Conservation (phyloP, 2,797 vertebrate species). For the Pogoniulus pusillus region DNA sequence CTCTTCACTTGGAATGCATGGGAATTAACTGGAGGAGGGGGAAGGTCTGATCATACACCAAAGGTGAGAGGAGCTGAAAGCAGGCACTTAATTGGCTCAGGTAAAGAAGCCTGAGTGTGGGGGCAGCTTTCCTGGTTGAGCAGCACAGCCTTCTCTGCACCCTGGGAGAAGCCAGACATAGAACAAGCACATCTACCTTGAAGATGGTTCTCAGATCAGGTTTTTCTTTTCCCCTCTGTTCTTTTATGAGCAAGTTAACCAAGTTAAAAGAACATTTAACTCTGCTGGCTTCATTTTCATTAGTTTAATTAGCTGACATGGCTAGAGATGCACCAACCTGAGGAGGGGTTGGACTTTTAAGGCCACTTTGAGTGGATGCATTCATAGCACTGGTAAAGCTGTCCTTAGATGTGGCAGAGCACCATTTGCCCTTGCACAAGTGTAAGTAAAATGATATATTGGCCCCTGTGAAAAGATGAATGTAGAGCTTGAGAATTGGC, state of each 20-base stretch:
- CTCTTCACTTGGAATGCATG: background rate
- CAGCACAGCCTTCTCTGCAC: background rate
- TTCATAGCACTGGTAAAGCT: background rate
- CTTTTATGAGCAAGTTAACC: background rate
- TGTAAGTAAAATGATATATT: background rate
- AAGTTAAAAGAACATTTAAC: background rate
- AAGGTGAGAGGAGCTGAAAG: background rate
- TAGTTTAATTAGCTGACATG: background rate
- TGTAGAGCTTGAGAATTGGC: background rate
- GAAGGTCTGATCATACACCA: background rate
- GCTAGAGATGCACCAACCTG: background rate
- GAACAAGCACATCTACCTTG: background rate
- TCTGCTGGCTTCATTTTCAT: background rate
- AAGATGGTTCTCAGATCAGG: background rate
- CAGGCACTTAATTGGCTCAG: background rate
- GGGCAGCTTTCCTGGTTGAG: background rate
- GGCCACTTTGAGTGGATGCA: rapidly evolving
- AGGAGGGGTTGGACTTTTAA: background rate
- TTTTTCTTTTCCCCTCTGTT: background rate
- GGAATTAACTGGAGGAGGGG: background rate
- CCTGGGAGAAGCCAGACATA: background rate
- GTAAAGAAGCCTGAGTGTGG: background rate
- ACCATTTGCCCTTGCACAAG: rapidly evolving
- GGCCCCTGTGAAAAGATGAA: background rate
- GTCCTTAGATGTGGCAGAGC: background rate